Conservation (phyloP, 2,797 vertebrate species). For the Agapornis canus region DNA sequence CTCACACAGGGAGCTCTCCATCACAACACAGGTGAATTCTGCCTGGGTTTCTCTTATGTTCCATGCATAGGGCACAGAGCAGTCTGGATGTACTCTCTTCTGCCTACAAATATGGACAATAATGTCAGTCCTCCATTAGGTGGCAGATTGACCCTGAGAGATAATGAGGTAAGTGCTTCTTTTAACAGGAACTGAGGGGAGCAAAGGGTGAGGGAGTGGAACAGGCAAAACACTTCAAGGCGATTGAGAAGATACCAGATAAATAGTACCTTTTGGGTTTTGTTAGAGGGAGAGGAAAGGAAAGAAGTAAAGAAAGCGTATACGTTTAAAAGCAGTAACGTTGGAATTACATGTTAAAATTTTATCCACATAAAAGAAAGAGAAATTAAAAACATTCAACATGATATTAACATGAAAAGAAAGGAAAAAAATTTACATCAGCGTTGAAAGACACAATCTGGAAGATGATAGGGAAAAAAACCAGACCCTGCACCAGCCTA, state of each 20-base stretch:
- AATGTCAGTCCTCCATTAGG: background rate
- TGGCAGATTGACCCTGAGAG: background rate
- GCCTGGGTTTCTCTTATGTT: background rate
- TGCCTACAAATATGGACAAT: background rate
- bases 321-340: background rate
- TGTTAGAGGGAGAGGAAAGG: background rate
- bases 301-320: background rate
- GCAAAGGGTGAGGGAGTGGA: background rate
- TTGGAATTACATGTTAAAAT: background rate
- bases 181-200: background rate
- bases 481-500: background rate
- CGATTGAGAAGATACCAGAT: background rate
- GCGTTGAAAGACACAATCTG: background rate
- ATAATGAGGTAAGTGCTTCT: background rate
- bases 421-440: background rate
- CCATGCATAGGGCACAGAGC: background rate
- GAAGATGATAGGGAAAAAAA: background rate
- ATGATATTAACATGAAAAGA: background rate
- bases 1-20: background rate
- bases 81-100: background rate
- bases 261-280: background rate
- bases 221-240: background rate
- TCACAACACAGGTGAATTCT: background rate
- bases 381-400: background rate
- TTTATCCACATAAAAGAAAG: background rate